phyloP scores from a whole-genome alignment of 2,797 vertebrate genomes.

The Gymnodraco acuticeps region DNA sequence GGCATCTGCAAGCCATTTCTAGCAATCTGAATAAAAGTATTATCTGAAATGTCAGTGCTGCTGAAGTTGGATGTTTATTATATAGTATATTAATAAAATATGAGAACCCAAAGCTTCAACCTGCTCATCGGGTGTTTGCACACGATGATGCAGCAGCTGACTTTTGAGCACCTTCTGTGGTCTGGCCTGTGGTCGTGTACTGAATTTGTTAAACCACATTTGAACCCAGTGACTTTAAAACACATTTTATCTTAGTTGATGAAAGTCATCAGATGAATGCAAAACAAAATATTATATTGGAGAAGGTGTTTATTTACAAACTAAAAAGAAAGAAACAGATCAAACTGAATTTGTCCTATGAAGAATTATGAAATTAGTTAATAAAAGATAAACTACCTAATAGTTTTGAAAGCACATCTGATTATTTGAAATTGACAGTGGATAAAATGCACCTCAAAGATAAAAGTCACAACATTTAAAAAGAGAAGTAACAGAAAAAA shows the following conservation, averaged over 20 bases:
- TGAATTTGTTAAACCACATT: slow-evolving; percentile 29
- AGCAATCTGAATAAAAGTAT: slow-evolving; percentile 26
- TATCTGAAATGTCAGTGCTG: slow-evolving; percentile 40
- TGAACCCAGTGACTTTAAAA: slow-evolving; percentile 23
- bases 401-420: too few species aligned
- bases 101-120: slow-evolving; percentile 29
- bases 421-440: not conserved
- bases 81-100: slow-evolving; percentile 55
- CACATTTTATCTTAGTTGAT: not conserved
- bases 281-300: not conserved
- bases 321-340: not conserved
- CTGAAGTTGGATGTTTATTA: slow-evolving; percentile 47
- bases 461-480: not conserved
- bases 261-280: slow-evolving; percentile 5
- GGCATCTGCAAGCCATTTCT: slow-evolving; percentile 33
- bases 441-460: slow-evolving; percentile 14
- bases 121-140: slow-evolving; percentile 24
- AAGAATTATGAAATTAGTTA: not conserved
- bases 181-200: slow-evolving; percentile 15
- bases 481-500: not conserved
- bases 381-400: not conserved
- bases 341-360: not conserved
- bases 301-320: slow-evolving; percentile 12
- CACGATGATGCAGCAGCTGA: slow-evolving; percentile 28
- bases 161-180: slow-evolving; percentile 5